Conservation (phyloP, 2,888 invertebrate species). For the Leptothorax acervorum region DNA sequence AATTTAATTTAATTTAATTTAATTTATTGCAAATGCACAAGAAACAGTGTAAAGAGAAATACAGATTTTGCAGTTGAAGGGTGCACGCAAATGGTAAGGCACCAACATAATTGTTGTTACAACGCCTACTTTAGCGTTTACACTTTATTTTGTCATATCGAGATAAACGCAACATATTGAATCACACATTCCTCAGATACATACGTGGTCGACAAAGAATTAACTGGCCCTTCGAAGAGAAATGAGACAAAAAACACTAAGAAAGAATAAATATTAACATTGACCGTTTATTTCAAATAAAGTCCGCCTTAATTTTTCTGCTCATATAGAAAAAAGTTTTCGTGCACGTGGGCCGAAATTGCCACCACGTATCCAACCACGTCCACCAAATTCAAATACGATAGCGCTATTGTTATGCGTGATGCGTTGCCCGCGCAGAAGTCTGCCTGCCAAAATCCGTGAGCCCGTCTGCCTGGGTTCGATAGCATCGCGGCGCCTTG, state of each 20-base stretch:
- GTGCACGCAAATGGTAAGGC: too few species aligned
- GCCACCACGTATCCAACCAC: conserved; percentile 61
- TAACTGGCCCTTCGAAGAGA: neutral
- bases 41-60: too few species aligned
- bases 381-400: conserved; percentile 80
- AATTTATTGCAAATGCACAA: too few species aligned
- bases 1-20: too few species aligned
- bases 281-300: conserved; percentile 72
- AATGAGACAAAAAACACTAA: neutral
- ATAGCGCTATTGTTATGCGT: conserved; percentile 81
- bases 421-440: conserved; percentile 69
- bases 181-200: neutral
- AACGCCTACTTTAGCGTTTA: too few species aligned
- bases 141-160: too few species aligned
- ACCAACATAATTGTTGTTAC: too few species aligned
- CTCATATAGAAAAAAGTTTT: neutral
- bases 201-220: neutral
- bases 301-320: conserved; percentile 73
- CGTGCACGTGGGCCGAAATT: conserved; percentile 19
- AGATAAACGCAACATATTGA: neutral
- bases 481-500: conserved; percentile 73
- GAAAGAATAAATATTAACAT: neutral
- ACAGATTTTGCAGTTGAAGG: too few species aligned
- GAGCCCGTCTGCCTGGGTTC: conserved; percentile 61
- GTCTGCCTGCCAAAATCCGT: conserved; percentile 78